Conservation (phyloP, 2,113 vertebrate species). For the Etheostoma spectabile region DNA sequence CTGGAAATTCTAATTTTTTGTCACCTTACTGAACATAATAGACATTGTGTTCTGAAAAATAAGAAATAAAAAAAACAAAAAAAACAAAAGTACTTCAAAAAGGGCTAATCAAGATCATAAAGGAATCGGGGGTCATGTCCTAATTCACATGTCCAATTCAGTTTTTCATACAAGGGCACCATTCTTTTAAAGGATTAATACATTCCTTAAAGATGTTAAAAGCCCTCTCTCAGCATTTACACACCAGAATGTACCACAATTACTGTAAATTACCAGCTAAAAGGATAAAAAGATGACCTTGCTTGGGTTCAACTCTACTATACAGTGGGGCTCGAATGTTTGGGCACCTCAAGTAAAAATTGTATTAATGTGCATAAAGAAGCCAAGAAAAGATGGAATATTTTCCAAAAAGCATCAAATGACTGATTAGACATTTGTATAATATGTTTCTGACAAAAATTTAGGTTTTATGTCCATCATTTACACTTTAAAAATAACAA, state of each 20-base stretch:
- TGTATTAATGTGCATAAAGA: too few relatives aligned
- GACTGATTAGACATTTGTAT: too few relatives aligned
- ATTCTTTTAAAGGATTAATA: conserved; percentile 17
- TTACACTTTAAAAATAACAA: too few relatives aligned
- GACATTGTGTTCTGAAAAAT: conserved; percentile 8
- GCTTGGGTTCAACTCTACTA: neutral
- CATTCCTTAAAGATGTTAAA: neutral
- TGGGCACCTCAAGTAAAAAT: too few relatives aligned
- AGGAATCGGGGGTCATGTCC: neutral
- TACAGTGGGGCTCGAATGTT: too few relatives aligned
- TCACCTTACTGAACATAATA: neutral
- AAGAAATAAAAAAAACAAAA: neutral
- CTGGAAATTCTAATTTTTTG: neutral
- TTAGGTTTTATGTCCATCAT: too few relatives aligned
- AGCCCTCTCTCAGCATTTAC: neutral
- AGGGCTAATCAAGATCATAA: neutral
- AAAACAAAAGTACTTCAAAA: neutral
- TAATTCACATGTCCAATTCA: conserved; percentile 12
- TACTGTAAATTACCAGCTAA: neutral
- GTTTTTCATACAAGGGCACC: neutral
- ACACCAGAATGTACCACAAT: neutral
- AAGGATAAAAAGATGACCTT: too few relatives aligned
- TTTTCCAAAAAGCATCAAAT: too few relatives aligned
- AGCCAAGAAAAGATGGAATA: too few relatives aligned
- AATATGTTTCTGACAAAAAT: too few relatives aligned